Base-by-base conservation (phyloP, 2,797 vertebrate species). In the Peromyscus attwateri region DNA sequence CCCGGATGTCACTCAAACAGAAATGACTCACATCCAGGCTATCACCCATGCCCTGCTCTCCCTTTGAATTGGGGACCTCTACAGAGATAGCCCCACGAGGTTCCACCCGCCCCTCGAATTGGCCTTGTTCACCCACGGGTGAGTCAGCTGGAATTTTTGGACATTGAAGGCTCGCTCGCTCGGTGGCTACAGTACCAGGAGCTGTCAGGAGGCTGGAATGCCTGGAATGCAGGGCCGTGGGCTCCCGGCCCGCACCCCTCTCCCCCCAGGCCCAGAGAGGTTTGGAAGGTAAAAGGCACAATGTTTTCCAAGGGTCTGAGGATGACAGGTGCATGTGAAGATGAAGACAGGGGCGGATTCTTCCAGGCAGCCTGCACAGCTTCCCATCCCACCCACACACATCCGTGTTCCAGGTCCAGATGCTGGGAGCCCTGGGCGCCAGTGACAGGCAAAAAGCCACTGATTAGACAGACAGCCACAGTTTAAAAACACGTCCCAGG, bases 61-160 rank as follows among this genome's bases (percentile, higher is more conserved):
- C 49, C 46, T 83, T 92, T 81, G 60, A 68, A 52, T 1, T 14
- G 49, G 96, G 77, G 52, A 82, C 89, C 66, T 85, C 14, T 2
- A 93, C 70, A 37, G 68, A 87, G 70, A 83, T 60, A 57, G 43
- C 75, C 76, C 81, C 82, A 43, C n/a, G 31, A 82, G 77, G 40
- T 49, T 77, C 84, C 25, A 6, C 90, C 93, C 34, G 0, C 83
- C 62, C 92, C 80, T 79, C 2, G 2, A 14, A 46, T 23, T 75
- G 81, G 95, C 94, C 87, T 73, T 73, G 83, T 27, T 96, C 96
- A 79, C 92, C 96, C 96, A 87, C 52, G 29, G 87, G 90, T 98
- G 98, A 98, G 96, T 98, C 98, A 97, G 96, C 87, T 71, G 97
- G 97, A 96, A 96, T 96, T 94, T 89, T 16, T 95, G 92, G 97